These are phyloP conservation scores for Apamea epomidion DNA, from an alignment of 2,888 invertebrate genomes.

Conservation along the genomic window DNA sequence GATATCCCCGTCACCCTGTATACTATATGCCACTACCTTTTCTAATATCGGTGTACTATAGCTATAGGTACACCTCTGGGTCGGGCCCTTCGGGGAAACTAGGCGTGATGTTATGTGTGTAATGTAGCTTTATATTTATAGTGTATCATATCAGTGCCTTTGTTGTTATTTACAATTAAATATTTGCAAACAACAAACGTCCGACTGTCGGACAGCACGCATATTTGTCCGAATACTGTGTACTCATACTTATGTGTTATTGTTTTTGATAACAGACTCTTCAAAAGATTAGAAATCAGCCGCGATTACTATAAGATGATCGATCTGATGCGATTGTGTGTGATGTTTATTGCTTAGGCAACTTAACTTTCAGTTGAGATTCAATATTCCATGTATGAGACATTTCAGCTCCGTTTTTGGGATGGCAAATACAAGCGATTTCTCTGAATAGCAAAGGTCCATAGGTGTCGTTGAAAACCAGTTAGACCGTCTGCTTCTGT, in stretches of 20 bases:
- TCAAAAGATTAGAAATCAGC: background rate
- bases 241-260: background rate
- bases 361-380: background rate
- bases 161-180: constrained; percentile 4
- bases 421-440: background rate
- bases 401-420: background rate
- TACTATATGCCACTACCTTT: too few species aligned
- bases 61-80: background rate
- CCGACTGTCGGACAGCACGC: background rate
- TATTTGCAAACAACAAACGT: background rate
- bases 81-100: background rate
- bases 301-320: background rate
- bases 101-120: background rate
- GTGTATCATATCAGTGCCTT: constrained; percentile 9
- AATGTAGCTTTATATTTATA: constrained; percentile 10
- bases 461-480: background rate
- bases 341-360: background rate
- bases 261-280: background rate
- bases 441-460: background rate
- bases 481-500: background rate
- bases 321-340: background rate
- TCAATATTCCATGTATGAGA: background rate
- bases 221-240: background rate
- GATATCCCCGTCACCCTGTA: too few species aligned
- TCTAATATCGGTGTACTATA: too few species aligned